Base-by-base conservation (phyloP, 2,113 vertebrate genomes). In the Caranx ignobilis region DNA sequence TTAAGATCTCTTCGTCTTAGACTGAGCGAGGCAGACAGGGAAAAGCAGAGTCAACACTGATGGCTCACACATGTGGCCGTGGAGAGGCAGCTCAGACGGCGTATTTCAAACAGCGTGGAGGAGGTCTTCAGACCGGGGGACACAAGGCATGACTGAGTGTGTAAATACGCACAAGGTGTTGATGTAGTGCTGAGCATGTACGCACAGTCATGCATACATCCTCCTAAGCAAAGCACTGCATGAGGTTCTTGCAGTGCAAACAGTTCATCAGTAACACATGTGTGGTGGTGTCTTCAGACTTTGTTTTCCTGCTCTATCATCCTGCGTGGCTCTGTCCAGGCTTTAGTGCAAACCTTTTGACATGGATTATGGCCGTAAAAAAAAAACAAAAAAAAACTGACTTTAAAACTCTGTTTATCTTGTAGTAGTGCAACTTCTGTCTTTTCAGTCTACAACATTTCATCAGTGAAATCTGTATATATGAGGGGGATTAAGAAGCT, bases 31-130 rank as follows among this genome's bases (percentile, higher is more conserved):
- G 72, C 39, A 11, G 78, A 84, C 70, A 43, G 48, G 81, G 75
- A 10, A n/a, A 72, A 78, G 83, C 54, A 21, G 67, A 78, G 67
- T 77, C 76, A 75, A 81, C 79, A 56, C 82, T 80, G 86, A 90
- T 91, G 89, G 87, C 81, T 91, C 81, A 5, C 92, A 94, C 77
- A 90, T 92, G 87, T 90, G 85, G 86, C 83, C 65, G 82, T 19
- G 71, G 74, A 87, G 35, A 80, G 74, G 81, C 70, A 39, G 84
- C 85, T 74, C 75, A 77, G 73, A 81, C 47, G 59, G 45, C 55
- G 79, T 52, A 75, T 88, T 88, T 91, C 75, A 89, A 89, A 89
- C 85, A 78, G 86, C 61, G 9, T 77, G 77, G 67, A 87, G 89
- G 86, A 89, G 79, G 88, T 81, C 74, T 81, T 65, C 66, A 62